These are phyloP conservation scores for Labeo catla DNA, from an alignment of 2,113 vertebrate genomes.

Conservation along the genomic window DNA sequence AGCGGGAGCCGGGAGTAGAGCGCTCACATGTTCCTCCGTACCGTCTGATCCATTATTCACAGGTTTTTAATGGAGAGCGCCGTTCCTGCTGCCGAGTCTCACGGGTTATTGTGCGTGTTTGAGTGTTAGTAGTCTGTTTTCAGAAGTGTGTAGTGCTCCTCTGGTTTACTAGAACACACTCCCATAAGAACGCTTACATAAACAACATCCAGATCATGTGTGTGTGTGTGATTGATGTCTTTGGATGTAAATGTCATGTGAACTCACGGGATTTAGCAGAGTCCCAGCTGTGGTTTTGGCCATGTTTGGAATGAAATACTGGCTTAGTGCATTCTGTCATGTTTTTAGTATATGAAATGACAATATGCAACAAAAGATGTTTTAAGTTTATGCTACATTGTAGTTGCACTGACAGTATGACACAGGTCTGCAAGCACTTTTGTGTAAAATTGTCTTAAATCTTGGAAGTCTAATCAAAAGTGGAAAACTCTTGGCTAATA, in stretches of 20 bases:
- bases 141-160: not conserved
- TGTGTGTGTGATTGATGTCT: not conserved
- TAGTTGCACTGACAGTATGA: too few relatives aligned
- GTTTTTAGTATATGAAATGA: too few relatives aligned
- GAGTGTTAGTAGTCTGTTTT: not conserved
- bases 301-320: not conserved
- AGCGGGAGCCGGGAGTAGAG: not conserved
- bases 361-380: too few relatives aligned
- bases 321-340: not conserved
- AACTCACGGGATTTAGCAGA: not conserved
- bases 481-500: too few relatives aligned
- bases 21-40: not conserved
- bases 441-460: too few relatives aligned
- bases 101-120: not conserved
- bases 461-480: too few relatives aligned
- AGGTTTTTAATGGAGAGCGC: not conserved
- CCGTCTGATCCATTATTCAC: not conserved
- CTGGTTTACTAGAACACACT: not conserved
- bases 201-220: not conserved
- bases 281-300: not conserved
- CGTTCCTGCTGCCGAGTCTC: not conserved
- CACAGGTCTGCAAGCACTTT: too few relatives aligned
- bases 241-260: not conserved
- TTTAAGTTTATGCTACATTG: too few relatives aligned
- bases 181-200: not conserved